Percentiles rank a stretch among this genome's conserved stretches.
Evolutionary conservation across 2,888 invertebrate species (phyloP).

Genomic region (Heteropelma amictum): DNA sequence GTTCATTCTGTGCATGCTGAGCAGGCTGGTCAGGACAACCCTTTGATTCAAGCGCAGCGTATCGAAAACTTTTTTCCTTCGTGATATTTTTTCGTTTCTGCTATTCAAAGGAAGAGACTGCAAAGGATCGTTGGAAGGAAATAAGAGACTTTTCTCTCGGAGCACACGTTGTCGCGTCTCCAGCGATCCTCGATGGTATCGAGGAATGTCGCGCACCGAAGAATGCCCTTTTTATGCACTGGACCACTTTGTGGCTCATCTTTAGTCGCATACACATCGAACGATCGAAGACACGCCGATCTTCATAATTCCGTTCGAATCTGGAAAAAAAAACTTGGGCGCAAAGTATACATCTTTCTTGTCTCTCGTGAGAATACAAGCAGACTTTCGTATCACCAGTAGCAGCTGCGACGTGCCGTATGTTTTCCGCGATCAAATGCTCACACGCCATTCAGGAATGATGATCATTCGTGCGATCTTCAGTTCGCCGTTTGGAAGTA

Average conservation of each 20-base stretch:
- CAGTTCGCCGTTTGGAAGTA: slow-evolving; percentile 16
- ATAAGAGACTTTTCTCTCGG: neutral
- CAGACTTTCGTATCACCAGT: slow-evolving; percentile 9
- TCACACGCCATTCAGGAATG: slow-evolving; percentile 47
- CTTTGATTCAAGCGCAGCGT: neutral
- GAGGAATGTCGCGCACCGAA: slow-evolving; percentile 51
- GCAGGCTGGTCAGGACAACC: slow-evolving; percentile 18
- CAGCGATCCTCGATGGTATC: slow-evolving; percentile 48
- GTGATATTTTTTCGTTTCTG: neutral
- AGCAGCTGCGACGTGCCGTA: slow-evolving; percentile 28
- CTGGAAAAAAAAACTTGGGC: slow-evolving; percentile 19
- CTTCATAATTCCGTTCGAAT: slow-evolving; percentile 34
- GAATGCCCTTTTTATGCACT: slow-evolving; percentile 44
- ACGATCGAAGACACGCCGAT: slow-evolving; percentile 24
- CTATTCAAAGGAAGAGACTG: neutral
- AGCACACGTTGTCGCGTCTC: slow-evolving; percentile 48
- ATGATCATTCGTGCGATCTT: slow-evolving; percentile 51
- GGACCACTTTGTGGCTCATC: slow-evolving; percentile 39
- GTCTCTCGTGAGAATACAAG: slow-evolving; percentile 39
- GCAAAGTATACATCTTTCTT: no score
- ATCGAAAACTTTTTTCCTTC: neutral
- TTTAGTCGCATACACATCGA: slow-evolving; percentile 22
- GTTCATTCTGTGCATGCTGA: no score
- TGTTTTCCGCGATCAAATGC: slow-evolving; percentile 20
- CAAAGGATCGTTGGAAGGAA: neutral